phyloP scores from a whole-genome alignment of 2,888 invertebrate species.

The Lumbricus terrestris region DNA sequence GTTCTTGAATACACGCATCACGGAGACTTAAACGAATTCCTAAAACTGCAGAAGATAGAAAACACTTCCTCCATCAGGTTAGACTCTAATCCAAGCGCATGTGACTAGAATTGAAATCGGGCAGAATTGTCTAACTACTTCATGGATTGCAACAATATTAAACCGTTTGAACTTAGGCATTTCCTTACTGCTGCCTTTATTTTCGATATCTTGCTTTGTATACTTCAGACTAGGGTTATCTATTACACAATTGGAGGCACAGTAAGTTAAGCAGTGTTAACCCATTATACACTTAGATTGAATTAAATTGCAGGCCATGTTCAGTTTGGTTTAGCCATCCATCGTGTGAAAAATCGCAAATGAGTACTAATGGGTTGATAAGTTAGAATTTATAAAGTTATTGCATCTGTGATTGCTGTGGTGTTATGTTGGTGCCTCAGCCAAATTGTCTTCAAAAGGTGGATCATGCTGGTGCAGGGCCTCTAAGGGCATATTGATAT shows the following conservation, averaged over 20 bases:
- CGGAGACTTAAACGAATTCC: slow-evolving; percentile 77
- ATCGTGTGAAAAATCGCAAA: neutral
- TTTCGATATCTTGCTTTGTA: neutral
- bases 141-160: neutral
- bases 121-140: neutral
- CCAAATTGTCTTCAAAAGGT: too few species aligned
- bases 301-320: neutral
- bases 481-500: neutral
- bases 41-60: slow-evolving; percentile 72
- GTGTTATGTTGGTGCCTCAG: too few species aligned
- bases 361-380: neutral
- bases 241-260: neutral
- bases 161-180: neutral
- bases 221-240: neutral
- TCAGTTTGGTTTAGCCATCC: neutral
- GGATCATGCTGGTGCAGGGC: neutral
- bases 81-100: neutral
- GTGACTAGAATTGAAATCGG: neutral
- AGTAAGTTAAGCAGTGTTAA: too few species aligned
- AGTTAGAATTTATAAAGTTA: neutral
- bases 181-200: neutral
- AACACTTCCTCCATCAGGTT: neutral
- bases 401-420: neutral
- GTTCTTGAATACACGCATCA: slow-evolving; percentile 86
- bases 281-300: neutral